Conservation (phyloP, 2,888 invertebrate species). For the Mythimna lalbum region DNA sequence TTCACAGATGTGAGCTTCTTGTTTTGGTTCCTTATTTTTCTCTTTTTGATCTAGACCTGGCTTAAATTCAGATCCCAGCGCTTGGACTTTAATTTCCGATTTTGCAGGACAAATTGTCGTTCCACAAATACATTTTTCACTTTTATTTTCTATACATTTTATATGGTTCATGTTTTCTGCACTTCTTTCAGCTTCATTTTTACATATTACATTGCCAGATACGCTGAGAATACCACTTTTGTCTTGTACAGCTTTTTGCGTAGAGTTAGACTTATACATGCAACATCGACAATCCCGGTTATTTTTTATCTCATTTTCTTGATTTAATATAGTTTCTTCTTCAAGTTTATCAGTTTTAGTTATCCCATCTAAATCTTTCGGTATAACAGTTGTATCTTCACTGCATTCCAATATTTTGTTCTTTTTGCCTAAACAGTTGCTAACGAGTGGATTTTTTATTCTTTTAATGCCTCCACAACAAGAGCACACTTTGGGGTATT, state of each 20-base stretch:
- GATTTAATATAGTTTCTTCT: neutral
- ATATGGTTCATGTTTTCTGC: neutral
- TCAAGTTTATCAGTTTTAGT: neutral
- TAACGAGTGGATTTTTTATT: neutral
- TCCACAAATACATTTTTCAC: conserved; percentile 7
- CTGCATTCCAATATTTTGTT: conserved; percentile 8
- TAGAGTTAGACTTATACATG: conserved; percentile 4
- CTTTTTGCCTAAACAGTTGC: neutral
- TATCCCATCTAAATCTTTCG: conserved; percentile 4
- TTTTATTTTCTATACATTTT: conserved; percentile 5
- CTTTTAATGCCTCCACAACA: conserved; percentile 38
- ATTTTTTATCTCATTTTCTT: neutral
- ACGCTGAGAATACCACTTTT: neutral
- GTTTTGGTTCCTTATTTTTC: conserved; percentile 8
- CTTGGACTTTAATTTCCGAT: conserved; percentile 8
- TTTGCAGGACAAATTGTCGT: conserved; percentile 6
- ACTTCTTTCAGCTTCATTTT: conserved; percentile 13
- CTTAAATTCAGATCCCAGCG: neutral
- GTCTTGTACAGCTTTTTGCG: neutral
- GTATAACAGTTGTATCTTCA: neutral
- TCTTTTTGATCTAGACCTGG: conserved; percentile 27
- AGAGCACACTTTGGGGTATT: conserved; percentile 23
- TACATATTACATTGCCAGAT: conserved; percentile 15
- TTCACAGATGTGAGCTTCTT: conserved; percentile 28
- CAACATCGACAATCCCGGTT: conserved; percentile 6